Base-by-base conservation (phyloP, 2,888 invertebrate species). In the Hirtodrosophila alboralis region DNA sequence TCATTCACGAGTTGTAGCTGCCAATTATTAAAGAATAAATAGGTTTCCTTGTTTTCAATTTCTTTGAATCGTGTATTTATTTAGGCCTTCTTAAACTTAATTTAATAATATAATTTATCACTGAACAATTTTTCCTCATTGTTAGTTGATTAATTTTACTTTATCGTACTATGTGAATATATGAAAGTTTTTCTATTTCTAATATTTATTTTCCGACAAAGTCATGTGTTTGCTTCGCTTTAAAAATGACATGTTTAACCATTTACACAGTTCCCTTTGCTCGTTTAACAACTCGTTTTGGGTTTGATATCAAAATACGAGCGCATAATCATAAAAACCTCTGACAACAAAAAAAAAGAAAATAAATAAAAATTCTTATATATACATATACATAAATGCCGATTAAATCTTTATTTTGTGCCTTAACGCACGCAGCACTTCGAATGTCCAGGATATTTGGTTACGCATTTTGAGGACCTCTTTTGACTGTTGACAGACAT, bases 321-420 rank as follows among this genome's bases (percentile, higher is more conserved):
- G 26, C 37, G 53, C 40, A 62, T 72, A 62, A 72, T 68, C 61
- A 72, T 63, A 64, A 66, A 72, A 63, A 49, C 41, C 41, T 43
- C 38, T 56, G 52, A 58, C 18, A 69, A n/a, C n/a, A n/a, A n/a
- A n/a, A n/a, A n/a, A n/a, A n/a, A n/a, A n/a, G n/a, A n/a, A n/a
- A n/a, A n/a, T n/a, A n/a, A n/a, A n/a, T n/a, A n/a, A n/a, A 62
- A 57, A 6, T 16, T 10, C 7, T 12, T 7, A 26, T 0, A 21
- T 37, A 40, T 31, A 34, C 30, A 67, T 45, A 75, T 57, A 45
- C 80, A 64, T 75, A 79, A 79, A 63, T 69, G 65, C 48, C 78
- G 80, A 84, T 80, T 81, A 84, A 84, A 80, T 84, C 80, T 80
- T 78, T 62, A 75, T 80, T 81, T 84, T 80, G 67, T 64, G 75